Evolutionary conservation across 2,113 vertebrate species (phyloP).

Genomic region (Anas platyrhynchos): DNA sequence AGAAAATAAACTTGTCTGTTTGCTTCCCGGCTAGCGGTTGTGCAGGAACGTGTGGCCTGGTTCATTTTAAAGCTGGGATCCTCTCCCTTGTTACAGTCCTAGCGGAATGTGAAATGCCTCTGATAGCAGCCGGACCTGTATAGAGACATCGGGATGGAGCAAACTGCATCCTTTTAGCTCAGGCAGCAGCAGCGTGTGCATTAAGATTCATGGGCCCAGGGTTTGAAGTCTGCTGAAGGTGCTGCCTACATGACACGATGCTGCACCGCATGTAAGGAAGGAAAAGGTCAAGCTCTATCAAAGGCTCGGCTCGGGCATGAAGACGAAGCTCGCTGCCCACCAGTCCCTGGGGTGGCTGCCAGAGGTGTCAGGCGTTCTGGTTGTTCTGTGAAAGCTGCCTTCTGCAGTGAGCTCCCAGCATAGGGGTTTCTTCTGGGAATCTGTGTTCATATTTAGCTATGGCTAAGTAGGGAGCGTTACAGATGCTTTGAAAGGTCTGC

Average conservation of each 20-base stretch:
- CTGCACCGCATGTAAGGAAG: neutral
- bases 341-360: rapidly evolving
- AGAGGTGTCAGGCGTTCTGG: neutral
- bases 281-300: neutral
- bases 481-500: neutral
- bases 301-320: rapidly evolving
- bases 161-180: neutral
- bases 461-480: neutral
- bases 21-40: neutral
- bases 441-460: neutral
- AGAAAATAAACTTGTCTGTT: neutral
- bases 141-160: rapidly evolving
- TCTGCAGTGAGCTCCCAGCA: neutral
- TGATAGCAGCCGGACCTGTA: neutral
- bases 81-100: neutral
- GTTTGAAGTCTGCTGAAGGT: neutral
- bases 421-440: neutral
- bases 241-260: neutral
- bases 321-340: neutral
- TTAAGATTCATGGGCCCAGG: rapidly evolving
- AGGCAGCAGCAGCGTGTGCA: neutral
- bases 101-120: neutral
- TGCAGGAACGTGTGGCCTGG: neutral
- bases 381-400: neutral
- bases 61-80: neutral